A percentile compares a stretch with the other conserved stretches of the same genome.
Evolutionary conservation across 2,888 invertebrate genomes (phyloP).

Genomic region (Thymelicus sylvestris): DNA sequence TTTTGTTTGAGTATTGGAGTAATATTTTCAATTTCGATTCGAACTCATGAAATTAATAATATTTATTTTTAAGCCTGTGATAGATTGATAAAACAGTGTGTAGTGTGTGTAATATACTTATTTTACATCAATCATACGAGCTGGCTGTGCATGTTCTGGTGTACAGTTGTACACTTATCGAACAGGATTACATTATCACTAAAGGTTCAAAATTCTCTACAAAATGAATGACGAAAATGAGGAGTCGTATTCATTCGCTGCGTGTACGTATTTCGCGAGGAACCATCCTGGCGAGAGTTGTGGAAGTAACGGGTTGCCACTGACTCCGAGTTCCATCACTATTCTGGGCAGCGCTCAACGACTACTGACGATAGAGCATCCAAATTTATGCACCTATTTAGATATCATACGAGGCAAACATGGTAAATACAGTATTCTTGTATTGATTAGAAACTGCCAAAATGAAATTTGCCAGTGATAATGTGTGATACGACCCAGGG

Average conservation of each 20-base stretch:
- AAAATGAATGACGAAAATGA: constrained; percentile 44
- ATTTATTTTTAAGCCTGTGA: no score
- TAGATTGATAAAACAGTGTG: no score
- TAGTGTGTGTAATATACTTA: no score
- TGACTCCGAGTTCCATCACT: constrained; percentile 98
- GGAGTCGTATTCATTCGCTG: constrained; percentile 85
- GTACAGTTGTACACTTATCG: no score
- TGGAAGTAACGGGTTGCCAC: constrained; percentile 97
- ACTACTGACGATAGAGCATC: constrained; percentile 91
- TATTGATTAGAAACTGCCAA: no score
- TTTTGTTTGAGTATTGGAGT: no score
- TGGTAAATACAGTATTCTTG: constrained; percentile 83
- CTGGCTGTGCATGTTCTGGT: no score
- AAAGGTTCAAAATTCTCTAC: neutral
- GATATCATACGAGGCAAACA: constrained; percentile 97
- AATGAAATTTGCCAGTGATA: no score
- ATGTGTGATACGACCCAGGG: no score
- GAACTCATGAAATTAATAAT: no score
- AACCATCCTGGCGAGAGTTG: constrained; percentile 95
- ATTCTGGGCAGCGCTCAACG: constrained; percentile 95
- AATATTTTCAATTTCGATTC: no score
- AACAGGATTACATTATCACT: neutral
- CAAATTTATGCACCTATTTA: constrained; percentile 94
- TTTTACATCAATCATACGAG: no score
- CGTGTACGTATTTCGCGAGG: constrained; percentile 95